Conservation (phyloP, 2,797 vertebrate genomes). For the Calcarius lapponicus region DNA sequence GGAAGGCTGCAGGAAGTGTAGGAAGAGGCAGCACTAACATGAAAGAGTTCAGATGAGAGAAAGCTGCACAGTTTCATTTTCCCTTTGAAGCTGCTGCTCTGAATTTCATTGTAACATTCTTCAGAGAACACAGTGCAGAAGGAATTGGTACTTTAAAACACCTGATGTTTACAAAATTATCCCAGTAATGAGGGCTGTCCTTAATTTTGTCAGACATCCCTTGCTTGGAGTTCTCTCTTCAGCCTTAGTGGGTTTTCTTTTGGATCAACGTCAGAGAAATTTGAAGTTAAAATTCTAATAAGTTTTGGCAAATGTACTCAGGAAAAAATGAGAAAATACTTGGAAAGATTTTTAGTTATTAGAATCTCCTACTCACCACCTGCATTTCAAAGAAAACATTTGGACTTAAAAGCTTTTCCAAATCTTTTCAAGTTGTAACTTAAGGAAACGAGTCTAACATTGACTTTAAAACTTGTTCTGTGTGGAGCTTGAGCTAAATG, state of each 20-base stretch:
- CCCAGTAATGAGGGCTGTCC: background rate
- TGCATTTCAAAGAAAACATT: background rate
- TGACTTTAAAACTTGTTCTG: background rate
- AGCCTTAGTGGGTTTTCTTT: background rate
- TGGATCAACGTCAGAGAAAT: background rate
- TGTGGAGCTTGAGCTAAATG: background rate
- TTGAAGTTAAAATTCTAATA: background rate
- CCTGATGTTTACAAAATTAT: background rate
- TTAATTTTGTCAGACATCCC: background rate
- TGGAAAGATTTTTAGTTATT: background rate
- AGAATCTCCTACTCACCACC: background rate
- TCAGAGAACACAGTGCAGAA: background rate
- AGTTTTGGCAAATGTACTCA: background rate
- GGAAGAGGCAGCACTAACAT: background rate
- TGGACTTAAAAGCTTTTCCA: background rate
- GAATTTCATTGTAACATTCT: background rate
- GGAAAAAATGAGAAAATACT: background rate
- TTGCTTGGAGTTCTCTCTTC: background rate
- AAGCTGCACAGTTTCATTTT: background rate
- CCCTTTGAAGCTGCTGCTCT: background rate
- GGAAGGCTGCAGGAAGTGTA: background rate
- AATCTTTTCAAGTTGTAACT: background rate
- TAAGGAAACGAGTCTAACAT: background rate
- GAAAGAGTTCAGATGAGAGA: background rate
- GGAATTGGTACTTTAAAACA: background rate